Percentiles rank a stretch among this genome's conserved stretches.
phyloP scores from a whole-genome alignment of 2,888 invertebrate genomes.

The Nesidiocoris tenuis region DNA sequence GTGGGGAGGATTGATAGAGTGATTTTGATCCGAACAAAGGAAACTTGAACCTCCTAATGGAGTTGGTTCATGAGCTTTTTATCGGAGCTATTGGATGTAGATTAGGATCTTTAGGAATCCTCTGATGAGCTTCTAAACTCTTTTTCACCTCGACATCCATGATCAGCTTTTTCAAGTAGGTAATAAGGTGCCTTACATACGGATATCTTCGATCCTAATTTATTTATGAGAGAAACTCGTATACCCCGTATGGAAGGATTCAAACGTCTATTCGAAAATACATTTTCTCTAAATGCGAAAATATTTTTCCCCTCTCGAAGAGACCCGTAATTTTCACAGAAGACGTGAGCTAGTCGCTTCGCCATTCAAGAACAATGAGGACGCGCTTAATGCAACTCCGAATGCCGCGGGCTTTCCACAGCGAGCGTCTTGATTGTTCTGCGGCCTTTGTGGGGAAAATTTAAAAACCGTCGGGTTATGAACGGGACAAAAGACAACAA shows the following conservation, averaged over 20 bases:
- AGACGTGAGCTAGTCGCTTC: conserved; percentile 1
- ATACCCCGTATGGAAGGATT: too few species aligned
- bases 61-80: conserved; percentile 28
- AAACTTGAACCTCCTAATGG: conserved; percentile 15
- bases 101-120: not conserved
- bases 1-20: conserved; percentile 27
- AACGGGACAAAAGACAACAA: conserved; percentile 18
- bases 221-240: too few species aligned
- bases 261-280: too few species aligned
- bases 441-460: conserved; percentile 6
- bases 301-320: too few species aligned
- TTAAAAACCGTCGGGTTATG: conserved; percentile 7
- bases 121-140: not conserved
- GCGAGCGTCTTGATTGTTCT: conserved; percentile 18
- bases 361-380: conserved; percentile 16
- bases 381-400: conserved; percentile 6
- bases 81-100: not conserved
- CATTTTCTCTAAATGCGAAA: too few species aligned
- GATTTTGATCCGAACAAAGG: conserved; percentile 12
- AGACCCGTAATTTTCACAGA: conserved; percentile 4
- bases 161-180: too few species aligned
- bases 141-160: too few species aligned
- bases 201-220: too few species aligned
- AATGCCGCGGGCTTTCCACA: conserved; percentile 8
- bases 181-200: too few species aligned